Evolutionary conservation across 1,140 invertebrate genomes (phyloP).

Genomic region (Cylas formicarius): DNA sequence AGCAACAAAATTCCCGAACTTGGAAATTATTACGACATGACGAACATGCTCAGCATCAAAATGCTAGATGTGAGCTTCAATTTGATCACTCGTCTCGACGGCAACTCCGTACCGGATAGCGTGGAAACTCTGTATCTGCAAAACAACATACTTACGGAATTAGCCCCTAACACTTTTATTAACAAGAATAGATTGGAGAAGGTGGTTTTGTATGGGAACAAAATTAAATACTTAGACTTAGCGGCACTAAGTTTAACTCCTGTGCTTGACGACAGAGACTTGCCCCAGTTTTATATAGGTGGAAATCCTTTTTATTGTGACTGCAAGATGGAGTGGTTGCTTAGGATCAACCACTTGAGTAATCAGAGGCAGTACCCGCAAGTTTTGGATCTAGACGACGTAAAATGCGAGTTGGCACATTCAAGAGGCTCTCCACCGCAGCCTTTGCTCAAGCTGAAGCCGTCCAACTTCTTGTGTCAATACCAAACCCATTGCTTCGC

Average conservation of each 20-base stretch:
- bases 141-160: slow-evolving; percentile 63
- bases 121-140: slow-evolving; percentile 69
- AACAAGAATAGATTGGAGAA: slow-evolving; percentile 60
- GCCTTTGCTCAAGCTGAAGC: slow-evolving; percentile 66
- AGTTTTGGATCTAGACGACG: slow-evolving; percentile 76
- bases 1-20: slow-evolving; percentile 59
- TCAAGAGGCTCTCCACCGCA: slow-evolving; percentile 62
- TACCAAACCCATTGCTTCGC: slow-evolving; percentile 86
- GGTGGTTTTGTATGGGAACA: slow-evolving; percentile 70
- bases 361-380: slow-evolving; percentile 69
- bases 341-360: slow-evolving; percentile 63
- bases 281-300: slow-evolving; percentile 72
- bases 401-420: slow-evolving; percentile 74
- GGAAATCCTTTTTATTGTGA: slow-evolving; percentile 77
- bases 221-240: slow-evolving; percentile 64
- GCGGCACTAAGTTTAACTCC: slow-evolving; percentile 60
- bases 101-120: slow-evolving; percentile 61
- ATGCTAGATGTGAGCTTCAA: slow-evolving; percentile 71
- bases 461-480: slow-evolving; percentile 76
- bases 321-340: slow-evolving; percentile 80
- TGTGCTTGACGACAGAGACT: slow-evolving; percentile 55
- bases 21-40: slow-evolving; percentile 57
- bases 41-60: slow-evolving; percentile 58
- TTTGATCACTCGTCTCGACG: slow-evolving; percentile 57
- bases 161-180: slow-evolving; percentile 66